Evolutionary conservation across 1,140 invertebrate species (phyloP).

Genomic region (Akabosia matsudoensis): DNA sequence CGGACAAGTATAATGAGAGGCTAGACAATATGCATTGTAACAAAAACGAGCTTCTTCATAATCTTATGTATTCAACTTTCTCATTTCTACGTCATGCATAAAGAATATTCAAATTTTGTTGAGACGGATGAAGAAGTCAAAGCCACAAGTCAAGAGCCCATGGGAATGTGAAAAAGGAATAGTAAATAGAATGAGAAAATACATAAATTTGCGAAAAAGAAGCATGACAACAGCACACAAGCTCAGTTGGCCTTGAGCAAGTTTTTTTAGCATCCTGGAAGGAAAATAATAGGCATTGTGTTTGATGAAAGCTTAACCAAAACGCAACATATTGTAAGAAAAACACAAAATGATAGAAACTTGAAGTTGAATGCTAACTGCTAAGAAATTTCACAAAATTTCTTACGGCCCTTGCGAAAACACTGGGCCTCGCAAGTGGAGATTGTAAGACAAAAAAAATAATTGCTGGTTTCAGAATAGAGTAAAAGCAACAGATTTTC

Average conservation of each 20-base stretch:
- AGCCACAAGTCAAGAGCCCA: constrained; percentile 9
- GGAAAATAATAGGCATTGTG: not conserved
- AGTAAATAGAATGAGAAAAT: not conserved
- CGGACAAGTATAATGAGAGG: too few species aligned
- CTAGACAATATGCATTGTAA: too few species aligned
- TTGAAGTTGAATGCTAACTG: too few species aligned
- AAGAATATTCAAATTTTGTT: constrained; percentile 19
- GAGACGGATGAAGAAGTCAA: not conserved
- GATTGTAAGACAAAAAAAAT: too few species aligned
- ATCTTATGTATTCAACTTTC: not conserved
- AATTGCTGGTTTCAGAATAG: too few species aligned
- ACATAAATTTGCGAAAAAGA: not conserved
- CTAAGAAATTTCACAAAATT: too few species aligned
- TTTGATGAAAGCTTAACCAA: not conserved
- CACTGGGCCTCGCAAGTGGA: too few species aligned
- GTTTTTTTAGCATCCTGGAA: not conserved
- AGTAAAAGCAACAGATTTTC: too few species aligned
- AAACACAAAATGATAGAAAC: too few species aligned
- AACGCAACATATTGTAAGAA: too few species aligned
- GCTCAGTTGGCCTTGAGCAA: constrained; percentile 1
- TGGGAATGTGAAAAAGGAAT: not conserved
- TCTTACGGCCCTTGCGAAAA: too few species aligned
- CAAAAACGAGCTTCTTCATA: too few species aligned
- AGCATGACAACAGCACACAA: not conserved
- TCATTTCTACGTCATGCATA: not conserved